Evolutionary conservation across 2,113 vertebrate species (phyloP).

Genomic region (Jaculus jaculus): DNA sequence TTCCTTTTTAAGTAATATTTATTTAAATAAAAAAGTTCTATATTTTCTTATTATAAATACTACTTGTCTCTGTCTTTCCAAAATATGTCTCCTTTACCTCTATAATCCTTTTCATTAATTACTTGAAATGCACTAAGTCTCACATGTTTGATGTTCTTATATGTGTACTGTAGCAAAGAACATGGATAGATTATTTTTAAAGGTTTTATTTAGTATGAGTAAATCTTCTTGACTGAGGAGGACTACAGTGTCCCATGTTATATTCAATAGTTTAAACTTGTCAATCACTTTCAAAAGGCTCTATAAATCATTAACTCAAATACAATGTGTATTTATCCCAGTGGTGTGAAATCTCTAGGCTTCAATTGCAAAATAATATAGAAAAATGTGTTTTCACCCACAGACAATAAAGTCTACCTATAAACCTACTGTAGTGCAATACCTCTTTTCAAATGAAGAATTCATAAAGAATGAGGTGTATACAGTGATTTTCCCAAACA

Average conservation of each 20-base stretch:
- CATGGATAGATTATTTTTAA: not conserved
- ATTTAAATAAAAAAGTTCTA: not conserved
- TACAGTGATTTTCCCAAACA: not conserved
- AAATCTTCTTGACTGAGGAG: not conserved
- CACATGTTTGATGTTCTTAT: not conserved
- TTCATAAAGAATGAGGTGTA: not conserved
- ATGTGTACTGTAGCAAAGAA: not conserved
- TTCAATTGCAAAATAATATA: constrained; percentile 36
- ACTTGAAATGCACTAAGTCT: not conserved
- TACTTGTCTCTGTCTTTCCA: not conserved
- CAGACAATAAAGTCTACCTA: not conserved
- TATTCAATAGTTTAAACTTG: not conserved
- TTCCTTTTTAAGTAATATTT: not conserved
- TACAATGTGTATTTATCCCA: constrained; percentile 17
- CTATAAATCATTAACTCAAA: constrained; percentile 28
- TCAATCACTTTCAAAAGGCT: not conserved
- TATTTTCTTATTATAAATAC: not conserved
- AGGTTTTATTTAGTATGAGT: not conserved
- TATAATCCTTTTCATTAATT: not conserved
- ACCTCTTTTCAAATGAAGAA: not conserved
- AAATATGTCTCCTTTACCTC: not conserved
- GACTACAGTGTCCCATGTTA: not conserved
- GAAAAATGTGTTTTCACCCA: constrained; percentile 33
- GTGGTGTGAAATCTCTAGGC: constrained; percentile 7
- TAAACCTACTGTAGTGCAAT: not conserved